phyloP scores from a whole-genome alignment of 2,797 vertebrate genomes.

The Zalophus californianus region DNA sequence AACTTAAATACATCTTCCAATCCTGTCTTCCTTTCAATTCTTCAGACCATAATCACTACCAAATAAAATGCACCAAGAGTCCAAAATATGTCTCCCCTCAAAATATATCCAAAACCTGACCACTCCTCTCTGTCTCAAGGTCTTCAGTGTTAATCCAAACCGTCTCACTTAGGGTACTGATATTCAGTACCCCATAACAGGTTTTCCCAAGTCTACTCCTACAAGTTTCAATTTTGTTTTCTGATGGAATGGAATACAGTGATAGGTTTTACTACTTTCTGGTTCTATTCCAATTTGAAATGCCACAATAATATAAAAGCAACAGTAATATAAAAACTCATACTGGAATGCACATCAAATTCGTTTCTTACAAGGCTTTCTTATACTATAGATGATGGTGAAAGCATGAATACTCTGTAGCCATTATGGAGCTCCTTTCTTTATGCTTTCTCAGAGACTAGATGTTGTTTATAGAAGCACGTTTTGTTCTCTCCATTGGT shows the following conservation, averaged over 20 bases:
- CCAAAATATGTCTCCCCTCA: too few relatives aligned
- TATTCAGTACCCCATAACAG: not conserved
- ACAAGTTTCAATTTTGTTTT: not conserved
- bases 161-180: not conserved
- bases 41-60: not conserved
- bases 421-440: not conserved
- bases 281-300: not conserved
- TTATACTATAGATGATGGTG: not conserved
- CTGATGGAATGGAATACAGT: not conserved
- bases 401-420: not conserved
- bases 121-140: not conserved
- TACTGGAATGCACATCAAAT: not conserved
- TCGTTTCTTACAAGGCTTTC: not conserved
- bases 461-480: constrained; percentile 8
- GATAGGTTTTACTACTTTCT: constrained; percentile 29
- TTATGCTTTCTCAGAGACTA: not conserved
- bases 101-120: not conserved
- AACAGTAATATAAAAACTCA: not conserved
- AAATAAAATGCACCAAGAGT: not conserved
- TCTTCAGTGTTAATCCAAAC: not conserved
- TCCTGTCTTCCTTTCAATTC: not conserved
- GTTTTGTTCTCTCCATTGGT: not conserved
- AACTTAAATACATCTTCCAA: not conserved
- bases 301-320: not conserved
- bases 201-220: not conserved